A percentile compares a stretch with the other conserved stretches of the same genome.
These are phyloP conservation scores for Cephus runcator DNA, from an alignment of 2,888 invertebrate species.

Conservation along the genomic window DNA sequence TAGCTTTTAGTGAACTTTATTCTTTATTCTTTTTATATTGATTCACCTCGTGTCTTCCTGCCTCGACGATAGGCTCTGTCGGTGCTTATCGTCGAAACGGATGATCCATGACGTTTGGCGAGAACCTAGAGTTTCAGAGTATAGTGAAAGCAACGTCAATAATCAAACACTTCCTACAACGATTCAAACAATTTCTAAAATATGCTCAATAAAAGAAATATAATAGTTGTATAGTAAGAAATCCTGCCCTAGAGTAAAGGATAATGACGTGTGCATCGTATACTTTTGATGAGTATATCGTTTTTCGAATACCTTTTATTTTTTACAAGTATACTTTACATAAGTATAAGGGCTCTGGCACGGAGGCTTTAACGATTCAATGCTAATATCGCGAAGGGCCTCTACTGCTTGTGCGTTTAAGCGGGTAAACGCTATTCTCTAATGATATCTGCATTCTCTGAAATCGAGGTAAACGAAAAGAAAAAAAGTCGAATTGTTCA, in stretches of 20 bases:
- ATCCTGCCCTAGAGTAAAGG: slow-evolving; percentile 56
- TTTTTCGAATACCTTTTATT: slow-evolving; percentile 56
- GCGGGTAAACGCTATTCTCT: slow-evolving; percentile 18
- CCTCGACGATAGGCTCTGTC: slow-evolving; percentile 1
- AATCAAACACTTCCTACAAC: slow-evolving; percentile 62
- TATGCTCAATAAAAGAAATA: slow-evolving; percentile 59
- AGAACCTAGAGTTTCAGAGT: slow-evolving; percentile 46
- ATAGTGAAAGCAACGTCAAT: slow-evolving; percentile 58
- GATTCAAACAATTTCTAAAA: slow-evolving; percentile 63
- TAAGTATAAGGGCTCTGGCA: slow-evolving; percentile 23
- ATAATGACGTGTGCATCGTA: slow-evolving; percentile 40
- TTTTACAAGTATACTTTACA: slow-evolving; percentile 56
- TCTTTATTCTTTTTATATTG: slow-evolving; percentile 4
- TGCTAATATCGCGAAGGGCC: neutral
- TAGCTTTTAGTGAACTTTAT: slow-evolving; percentile 24
- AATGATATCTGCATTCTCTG: slow-evolving; percentile 19
- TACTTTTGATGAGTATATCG: slow-evolving; percentile 53
- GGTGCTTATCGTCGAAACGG: neutral
- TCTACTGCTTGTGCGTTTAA: neutral
- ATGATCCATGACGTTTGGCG: slow-evolving; percentile 12
- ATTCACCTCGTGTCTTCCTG: slow-evolving; percentile 4
- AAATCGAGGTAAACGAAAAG: slow-evolving; percentile 5
- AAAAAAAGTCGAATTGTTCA: neutral
- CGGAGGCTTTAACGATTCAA: slow-evolving; percentile 29
- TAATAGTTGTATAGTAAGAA: slow-evolving; percentile 57